Conservation (phyloP, 2,113 vertebrate species). For the Oncorhynchus clarkii region DNA sequence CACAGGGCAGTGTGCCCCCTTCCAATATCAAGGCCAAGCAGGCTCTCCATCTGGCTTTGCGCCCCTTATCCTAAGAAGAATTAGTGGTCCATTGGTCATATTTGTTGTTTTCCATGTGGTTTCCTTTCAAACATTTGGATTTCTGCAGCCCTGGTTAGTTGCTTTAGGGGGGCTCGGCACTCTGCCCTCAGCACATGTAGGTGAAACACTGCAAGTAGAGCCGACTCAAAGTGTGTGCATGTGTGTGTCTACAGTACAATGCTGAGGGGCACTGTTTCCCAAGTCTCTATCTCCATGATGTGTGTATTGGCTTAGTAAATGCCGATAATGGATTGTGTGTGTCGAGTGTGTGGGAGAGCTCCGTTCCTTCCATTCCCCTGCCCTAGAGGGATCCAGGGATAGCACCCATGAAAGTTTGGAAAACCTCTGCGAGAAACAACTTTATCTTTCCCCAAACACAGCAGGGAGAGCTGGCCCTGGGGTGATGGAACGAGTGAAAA, state of each 20-base stretch:
- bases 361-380: slow-evolving; percentile 7
- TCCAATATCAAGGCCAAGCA: too few species aligned
- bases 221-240: slow-evolving; percentile 2
- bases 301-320: slow-evolving; percentile 52
- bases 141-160: too few species aligned
- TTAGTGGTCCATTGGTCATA: too few species aligned
- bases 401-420: slow-evolving; percentile 38
- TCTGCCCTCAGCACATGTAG: too few species aligned
- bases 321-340: slow-evolving; percentile 41
- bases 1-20: too few species aligned
- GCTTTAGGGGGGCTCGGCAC: too few species aligned
- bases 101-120: too few species aligned
- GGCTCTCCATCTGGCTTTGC: too few species aligned
- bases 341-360: neutral
- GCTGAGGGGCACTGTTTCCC: neutral
- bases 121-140: too few species aligned
- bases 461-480: neutral
- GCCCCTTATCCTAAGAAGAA: too few species aligned
- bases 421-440: slow-evolving; percentile 27
- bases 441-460: slow-evolving; percentile 43
- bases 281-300: slow-evolving; percentile 32
- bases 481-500: slow-evolving; percentile 16
- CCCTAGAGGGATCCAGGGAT: slow-evolving; percentile 28
- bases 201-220: slow-evolving; percentile 38
- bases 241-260: slow-evolving; percentile 3